Conservation (phyloP, 2,113 vertebrate species). For the Callocephalon fimbriatum region DNA sequence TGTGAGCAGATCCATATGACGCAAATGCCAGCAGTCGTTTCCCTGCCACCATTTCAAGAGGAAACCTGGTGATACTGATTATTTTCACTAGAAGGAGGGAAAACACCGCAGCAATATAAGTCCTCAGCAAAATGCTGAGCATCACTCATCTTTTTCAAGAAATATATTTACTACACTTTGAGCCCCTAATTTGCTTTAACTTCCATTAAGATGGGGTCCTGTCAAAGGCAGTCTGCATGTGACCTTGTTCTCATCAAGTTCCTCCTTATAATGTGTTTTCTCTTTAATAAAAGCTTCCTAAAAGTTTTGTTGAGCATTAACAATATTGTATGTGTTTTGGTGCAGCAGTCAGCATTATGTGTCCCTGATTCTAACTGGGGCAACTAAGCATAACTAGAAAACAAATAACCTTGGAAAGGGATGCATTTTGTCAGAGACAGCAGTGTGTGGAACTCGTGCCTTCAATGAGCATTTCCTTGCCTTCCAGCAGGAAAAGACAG, state of each 20-base stretch:
- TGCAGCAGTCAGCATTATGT: not conserved
- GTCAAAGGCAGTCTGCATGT: not conserved
- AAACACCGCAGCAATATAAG: not conserved
- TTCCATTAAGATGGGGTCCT: not conserved
- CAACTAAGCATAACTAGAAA: not conserved
- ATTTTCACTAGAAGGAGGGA: not conserved
- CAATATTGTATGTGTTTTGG: not conserved
- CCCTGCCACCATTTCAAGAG: not conserved
- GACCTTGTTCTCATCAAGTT: not conserved
- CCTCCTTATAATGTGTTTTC: not conserved
- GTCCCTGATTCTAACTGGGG: not conserved
- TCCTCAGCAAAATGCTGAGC: not conserved
- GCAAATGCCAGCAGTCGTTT: not conserved
- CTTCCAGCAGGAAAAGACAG: not conserved
- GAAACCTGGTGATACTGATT: not conserved
- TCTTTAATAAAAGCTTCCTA: not conserved
- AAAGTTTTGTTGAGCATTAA: not conserved
- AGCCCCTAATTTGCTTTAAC: not conserved
- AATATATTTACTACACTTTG: not conserved
- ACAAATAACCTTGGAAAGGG: not conserved
- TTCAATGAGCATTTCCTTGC: not conserved
- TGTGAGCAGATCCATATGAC: conserved; percentile 11
- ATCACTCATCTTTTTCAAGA: not conserved
- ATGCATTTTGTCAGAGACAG: not conserved
- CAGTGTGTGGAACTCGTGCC: not conserved